Evolutionary conservation across 2,797 vertebrate species (phyloP).

Genomic region (Thripadectes ignobilis): DNA sequence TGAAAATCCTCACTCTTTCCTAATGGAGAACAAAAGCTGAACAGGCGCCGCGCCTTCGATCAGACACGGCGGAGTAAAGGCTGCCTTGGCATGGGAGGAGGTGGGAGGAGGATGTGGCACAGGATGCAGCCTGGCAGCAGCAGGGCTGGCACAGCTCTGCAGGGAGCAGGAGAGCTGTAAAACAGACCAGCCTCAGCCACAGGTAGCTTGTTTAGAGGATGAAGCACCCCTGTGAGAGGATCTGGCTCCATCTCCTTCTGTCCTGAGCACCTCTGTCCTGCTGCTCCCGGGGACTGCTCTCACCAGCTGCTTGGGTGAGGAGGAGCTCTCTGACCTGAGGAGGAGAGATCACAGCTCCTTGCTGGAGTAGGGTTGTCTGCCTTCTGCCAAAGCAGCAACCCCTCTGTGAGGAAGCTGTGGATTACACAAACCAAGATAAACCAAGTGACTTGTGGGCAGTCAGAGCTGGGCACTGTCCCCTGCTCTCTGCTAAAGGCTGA

Average conservation of each 20-base stretch:
- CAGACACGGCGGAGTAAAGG: background rate
- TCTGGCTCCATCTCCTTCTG: background rate
- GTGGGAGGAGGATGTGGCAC: background rate
- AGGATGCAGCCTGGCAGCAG: slow-evolving; percentile 4
- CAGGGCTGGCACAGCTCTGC: background rate
- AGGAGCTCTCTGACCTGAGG: background rate
- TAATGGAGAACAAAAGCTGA: slow-evolving; percentile 28
- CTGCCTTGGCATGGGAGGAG: slow-evolving; percentile 15
- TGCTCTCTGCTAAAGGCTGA: background rate
- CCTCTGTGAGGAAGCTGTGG: background rate
- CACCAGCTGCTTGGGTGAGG: background rate
- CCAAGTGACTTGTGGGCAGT: background rate
- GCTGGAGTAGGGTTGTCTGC: background rate
- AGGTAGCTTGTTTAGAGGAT: background rate
- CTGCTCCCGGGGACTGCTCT: background rate
- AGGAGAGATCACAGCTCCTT: background rate
- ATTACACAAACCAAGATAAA: background rate
- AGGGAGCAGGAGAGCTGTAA: background rate
- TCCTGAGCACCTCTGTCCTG: fast-evolving
- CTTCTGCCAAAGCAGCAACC: background rate
- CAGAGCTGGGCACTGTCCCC: background rate
- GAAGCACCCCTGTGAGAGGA: fast-evolving
- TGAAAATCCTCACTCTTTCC: background rate
- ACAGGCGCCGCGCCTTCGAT: background rate
- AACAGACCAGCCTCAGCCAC: background rate